Evolutionary conservation across 2,888 invertebrate species (phyloP), one percentile per base, ranked within the genome.

Genomic region (Dioctria linearis): DNA sequence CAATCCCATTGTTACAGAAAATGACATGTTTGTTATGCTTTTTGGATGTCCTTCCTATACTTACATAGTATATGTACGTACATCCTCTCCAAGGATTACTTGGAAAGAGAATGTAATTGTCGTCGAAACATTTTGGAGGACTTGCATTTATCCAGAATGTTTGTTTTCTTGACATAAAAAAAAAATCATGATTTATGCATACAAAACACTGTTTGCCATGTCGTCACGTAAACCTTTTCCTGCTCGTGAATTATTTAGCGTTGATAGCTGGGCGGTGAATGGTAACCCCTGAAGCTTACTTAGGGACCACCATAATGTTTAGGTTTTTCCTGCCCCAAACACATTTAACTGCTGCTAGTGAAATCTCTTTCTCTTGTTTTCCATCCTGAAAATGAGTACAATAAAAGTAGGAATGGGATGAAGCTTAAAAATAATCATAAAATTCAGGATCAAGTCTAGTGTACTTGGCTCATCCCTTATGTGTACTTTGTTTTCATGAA

Each of bases 321-420:
- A 25, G n/a, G 54, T 8, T n/a, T 8, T 54, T 54, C n/a, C 54
- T 54, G 54, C 4, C 54, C 9, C 11, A 54, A n/a, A 11, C 8
- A 54, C 54, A 54, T 54, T 54, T 54, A 54, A 54, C 54, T 54
- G 54, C 54, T 11, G 54, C 54, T 11, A 54, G 54, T 54, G 54
- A 11, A 54, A 54, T 54, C 4, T n/a, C 54, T 54, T 54, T 54
- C 11, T 11, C 54, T 46, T n/a, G 11, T 54, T 8, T 8, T 3
- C 11, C 11, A 4, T 4, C 0, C 11, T n/a, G 4, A n/a, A n/a
- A 54, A 11, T 54, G 11, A n/a, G 54, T n/a, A 54, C 11, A 54
- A 54, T 54, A 54, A 54, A 54, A 54, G 54, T 54, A n/a, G 4
- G 11, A 11, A 4, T 4, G 11, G 11, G 54, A 54, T 54, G 54